These are phyloP conservation scores for Muraenolepis orangiensis DNA, from an alignment of 2,797 vertebrate genomes.

Conservation along the genomic window DNA sequence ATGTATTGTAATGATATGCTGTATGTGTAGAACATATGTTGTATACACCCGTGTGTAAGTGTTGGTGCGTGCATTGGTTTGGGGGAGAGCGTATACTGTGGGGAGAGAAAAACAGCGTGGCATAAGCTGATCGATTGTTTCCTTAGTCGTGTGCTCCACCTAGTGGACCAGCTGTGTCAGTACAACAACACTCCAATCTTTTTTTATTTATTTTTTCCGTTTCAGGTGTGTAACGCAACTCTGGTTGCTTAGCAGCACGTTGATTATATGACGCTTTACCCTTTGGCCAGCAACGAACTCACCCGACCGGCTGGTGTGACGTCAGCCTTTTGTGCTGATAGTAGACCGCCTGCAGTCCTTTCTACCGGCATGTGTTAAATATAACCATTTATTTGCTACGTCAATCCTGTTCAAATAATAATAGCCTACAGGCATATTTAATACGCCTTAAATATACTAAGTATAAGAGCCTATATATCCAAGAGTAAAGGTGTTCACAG, in stretches of 20 bases:
- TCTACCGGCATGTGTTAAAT: not conserved
- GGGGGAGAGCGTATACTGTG: no score
- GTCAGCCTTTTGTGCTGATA: not conserved
- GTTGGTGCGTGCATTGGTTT: no score
- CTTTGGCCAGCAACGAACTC: not conserved
- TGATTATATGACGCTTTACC: not conserved
- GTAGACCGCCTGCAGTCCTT: not conserved
- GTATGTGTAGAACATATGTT: no score
- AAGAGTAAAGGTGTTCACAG: no score
- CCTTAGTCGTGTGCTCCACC: constrained; percentile 56
- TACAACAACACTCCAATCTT: not conserved
- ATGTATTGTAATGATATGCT: no score
- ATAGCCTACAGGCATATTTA: no score
- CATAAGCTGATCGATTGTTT: not conserved
- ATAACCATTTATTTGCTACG: not conserved
- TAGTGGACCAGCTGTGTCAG: constrained; percentile 47
- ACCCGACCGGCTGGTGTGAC: not conserved
- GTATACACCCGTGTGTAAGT: no score
- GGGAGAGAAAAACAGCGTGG: not conserved
- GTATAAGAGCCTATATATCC: no score
- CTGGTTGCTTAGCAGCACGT: not conserved
- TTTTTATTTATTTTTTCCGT: not conserved
- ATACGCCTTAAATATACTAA: no score
- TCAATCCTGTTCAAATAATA: no score
- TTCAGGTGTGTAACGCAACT: not conserved